phyloP scores from a whole-genome alignment of 2,113 vertebrate genomes.

The Tragelaphus strepsiceros region DNA sequence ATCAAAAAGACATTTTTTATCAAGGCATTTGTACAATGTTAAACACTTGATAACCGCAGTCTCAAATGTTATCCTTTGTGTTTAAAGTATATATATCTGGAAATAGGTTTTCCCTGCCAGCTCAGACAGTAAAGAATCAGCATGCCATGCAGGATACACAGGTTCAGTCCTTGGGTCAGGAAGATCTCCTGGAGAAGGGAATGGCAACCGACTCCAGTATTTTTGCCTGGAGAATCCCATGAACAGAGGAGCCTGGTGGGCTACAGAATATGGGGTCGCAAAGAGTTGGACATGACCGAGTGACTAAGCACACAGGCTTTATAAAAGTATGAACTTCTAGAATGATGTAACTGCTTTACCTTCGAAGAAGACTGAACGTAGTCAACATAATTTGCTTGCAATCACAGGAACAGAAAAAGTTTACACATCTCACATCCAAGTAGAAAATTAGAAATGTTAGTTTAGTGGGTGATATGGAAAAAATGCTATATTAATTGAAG shows the following conservation, averaged over 20 bases:
- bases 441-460: background rate
- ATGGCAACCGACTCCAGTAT: background rate
- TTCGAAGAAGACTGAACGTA: background rate
- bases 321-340: background rate
- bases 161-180: background rate
- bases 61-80: background rate
- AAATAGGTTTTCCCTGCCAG: background rate
- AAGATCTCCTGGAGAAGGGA: background rate
- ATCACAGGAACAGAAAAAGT: background rate
- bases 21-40: background rate
- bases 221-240: background rate
- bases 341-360: slow-evolving; percentile 7
- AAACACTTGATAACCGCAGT: background rate
- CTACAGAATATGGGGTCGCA: background rate
- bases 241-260: background rate
- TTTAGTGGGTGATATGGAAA: background rate
- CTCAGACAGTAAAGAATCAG: background rate
- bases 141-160: background rate
- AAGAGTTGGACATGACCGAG: background rate
- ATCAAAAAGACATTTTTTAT: background rate
- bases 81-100: background rate
- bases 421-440: background rate
- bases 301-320: background rate
- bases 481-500: background rate
- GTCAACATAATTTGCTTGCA: background rate